phyloP scores from a whole-genome alignment of 2,797 vertebrate species.

The Percopsis omiscomaycus region DNA sequence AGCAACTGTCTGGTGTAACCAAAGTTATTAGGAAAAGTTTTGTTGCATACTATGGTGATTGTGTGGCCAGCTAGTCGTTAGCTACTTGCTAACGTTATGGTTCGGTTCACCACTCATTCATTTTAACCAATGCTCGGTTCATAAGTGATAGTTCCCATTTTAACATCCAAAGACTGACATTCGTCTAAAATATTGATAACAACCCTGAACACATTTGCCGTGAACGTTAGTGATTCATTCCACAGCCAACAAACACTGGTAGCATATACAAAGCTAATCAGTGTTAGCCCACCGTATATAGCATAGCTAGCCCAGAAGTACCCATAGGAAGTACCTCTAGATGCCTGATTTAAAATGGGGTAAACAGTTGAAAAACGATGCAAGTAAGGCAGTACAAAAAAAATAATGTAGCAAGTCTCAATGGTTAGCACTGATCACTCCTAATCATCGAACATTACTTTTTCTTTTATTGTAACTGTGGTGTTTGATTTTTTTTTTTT shows the following conservation, averaged over 20 bases:
- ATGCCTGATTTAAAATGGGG: background rate
- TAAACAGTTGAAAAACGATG: background rate
- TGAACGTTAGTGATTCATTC: too few species aligned
- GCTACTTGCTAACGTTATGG: slow-evolving; percentile 51
- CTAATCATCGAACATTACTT: background rate
- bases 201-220: too few species aligned
- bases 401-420: background rate
- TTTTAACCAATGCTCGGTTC: slow-evolving; percentile 35
- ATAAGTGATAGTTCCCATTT: background rate
- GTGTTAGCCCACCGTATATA: background rate
- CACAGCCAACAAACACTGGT: too few species aligned
- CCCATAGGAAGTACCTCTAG: background rate
- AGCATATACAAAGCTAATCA: too few species aligned
- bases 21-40: background rate
- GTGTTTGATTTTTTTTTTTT: slow-evolving; percentile 52
- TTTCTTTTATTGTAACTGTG: slow-evolving; percentile 9
- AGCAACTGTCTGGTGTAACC: too few species aligned
- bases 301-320: background rate
- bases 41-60: background rate
- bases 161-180: too few species aligned
- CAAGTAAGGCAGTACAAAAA: background rate
- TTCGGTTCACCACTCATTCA: slow-evolving; percentile 53
- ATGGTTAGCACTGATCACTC: background rate
- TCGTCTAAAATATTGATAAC: too few species aligned
- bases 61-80: slow-evolving; percentile 15